Evolutionary conservation across 1,140 invertebrate species (phyloP).

Genomic region (silkworm (Bombyx mori)): ASM3026992v2 NC_085111.1:10150001-10150500

Average conservation of each 20-base stretch:
- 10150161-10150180: too few relatives aligned
- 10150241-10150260: conserved; percentile 68
- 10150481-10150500: too few relatives aligned
- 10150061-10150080: too few relatives aligned
- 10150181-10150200: conserved; percentile 12
- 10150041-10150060: too few relatives aligned
- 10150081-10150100: too few relatives aligned
- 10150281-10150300: conserved; percentile 62
- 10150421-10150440: conserved; percentile 18
- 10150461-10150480: too few relatives aligned
- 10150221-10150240: conserved; percentile 67
- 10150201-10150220: conserved; percentile 52
- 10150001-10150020: too few relatives aligned
- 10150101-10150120: too few relatives aligned
- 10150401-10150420: conserved; percentile 36
- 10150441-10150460: too few relatives aligned
- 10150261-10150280: conserved; percentile 64
- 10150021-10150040: too few relatives aligned
- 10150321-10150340: conserved; percentile 62
- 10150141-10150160: too few relatives aligned
- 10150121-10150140: too few relatives aligned
- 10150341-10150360: conserved; percentile 49
- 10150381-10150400: conserved; percentile 33
- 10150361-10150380: conserved; percentile 42
- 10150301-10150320: conserved; percentile 50